Percentiles rank a stretch among this genome's conserved stretches.
Conservation (phyloP, 2,888 invertebrate genomes). For the Diachrysia chrysitis region DNA sequence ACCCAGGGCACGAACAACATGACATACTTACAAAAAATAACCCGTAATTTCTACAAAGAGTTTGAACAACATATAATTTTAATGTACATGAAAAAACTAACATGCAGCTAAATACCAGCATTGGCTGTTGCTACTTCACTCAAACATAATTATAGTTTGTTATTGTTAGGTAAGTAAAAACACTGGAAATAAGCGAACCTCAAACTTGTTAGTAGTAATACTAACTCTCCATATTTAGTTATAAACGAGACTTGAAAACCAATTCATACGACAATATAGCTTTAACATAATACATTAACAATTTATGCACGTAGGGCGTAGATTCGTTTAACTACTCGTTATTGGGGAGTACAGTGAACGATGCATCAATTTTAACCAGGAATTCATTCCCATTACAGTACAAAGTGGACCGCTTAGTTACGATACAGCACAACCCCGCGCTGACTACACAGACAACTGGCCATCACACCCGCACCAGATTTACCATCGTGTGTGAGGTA, state of each 20-base stretch:
- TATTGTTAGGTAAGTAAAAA: background rate
- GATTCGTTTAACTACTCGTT: slow-evolving; percentile 37
- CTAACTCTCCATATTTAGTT: slow-evolving; percentile 16
- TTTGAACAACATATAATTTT: background rate
- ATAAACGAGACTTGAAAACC: slow-evolving; percentile 26
- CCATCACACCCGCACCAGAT: slow-evolving; percentile 73
- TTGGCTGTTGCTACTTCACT: slow-evolving; percentile 19
- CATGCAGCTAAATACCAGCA: slow-evolving; percentile 41
- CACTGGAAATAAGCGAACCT: slow-evolving; percentile 17
- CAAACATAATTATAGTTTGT: slow-evolving; percentile 26
- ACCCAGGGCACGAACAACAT: slow-evolving; percentile 14
- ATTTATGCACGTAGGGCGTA: slow-evolving; percentile 6
- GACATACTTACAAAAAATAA: slow-evolving; percentile 44
- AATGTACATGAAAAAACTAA: slow-evolving; percentile 29
- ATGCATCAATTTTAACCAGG: slow-evolving; percentile 38
- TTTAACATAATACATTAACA: slow-evolving; percentile 2
- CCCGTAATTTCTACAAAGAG: slow-evolving; percentile 7
- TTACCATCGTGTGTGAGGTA: slow-evolving; percentile 64
- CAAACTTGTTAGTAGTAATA: slow-evolving; percentile 35
- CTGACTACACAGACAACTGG: slow-evolving; percentile 68
- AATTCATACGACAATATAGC: slow-evolving; percentile 24
- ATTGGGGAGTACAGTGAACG: slow-evolving; percentile 22
- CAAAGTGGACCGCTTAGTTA: slow-evolving; percentile 65
- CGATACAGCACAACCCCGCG: slow-evolving; percentile 57
- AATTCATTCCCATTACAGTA: slow-evolving; percentile 74